These are phyloP conservation scores for Megaleporinus macrocephalus DNA, from an alignment of 2,113 vertebrate species.

Conservation along the genomic window DNA sequence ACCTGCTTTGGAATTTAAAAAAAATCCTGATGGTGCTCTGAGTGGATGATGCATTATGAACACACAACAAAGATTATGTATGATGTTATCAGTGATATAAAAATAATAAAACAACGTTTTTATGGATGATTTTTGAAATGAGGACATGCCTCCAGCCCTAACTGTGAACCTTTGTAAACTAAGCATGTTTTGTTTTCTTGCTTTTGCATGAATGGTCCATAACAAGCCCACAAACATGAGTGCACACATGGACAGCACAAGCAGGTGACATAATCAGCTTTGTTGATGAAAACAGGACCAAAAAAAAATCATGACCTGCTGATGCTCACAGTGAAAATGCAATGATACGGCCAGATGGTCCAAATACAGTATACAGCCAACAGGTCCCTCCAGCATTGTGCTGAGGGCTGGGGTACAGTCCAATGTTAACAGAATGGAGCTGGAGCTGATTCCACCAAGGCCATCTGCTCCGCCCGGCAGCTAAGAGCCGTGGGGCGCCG, in stretches of 20 bases:
- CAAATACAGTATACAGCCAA: slow-evolving; percentile 35
- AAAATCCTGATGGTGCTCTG: too few relatives aligned
- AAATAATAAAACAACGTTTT: too few relatives aligned
- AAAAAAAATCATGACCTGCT: slow-evolving; percentile 18
- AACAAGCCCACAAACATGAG: not conserved
- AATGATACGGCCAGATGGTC: slow-evolving; percentile 38
- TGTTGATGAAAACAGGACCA: not conserved
- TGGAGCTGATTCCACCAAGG: slow-evolving; percentile 34
- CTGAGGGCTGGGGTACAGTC: slow-evolving; percentile 36
- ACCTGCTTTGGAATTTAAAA: not conserved
- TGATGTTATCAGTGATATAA: too few relatives aligned
- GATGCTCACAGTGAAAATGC: slow-evolving; percentile 11
- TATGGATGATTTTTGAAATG: not conserved
- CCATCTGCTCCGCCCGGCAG: slow-evolving; percentile 44
- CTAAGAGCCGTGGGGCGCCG: slow-evolving; percentile 28
- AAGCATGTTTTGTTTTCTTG: not conserved
- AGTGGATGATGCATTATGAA: not conserved
- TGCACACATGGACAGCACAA: not conserved
- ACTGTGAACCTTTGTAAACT: too few relatives aligned
- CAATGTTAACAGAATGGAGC: slow-evolving; percentile 45
- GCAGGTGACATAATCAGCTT: not conserved
- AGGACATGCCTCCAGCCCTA: not conserved
- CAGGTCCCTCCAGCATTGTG: slow-evolving; percentile 28
- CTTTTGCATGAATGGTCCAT: not conserved
- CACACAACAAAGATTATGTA: not conserved